Conservation (phyloP, 2,797 vertebrate genomes). For the Remorina albescens region DNA sequence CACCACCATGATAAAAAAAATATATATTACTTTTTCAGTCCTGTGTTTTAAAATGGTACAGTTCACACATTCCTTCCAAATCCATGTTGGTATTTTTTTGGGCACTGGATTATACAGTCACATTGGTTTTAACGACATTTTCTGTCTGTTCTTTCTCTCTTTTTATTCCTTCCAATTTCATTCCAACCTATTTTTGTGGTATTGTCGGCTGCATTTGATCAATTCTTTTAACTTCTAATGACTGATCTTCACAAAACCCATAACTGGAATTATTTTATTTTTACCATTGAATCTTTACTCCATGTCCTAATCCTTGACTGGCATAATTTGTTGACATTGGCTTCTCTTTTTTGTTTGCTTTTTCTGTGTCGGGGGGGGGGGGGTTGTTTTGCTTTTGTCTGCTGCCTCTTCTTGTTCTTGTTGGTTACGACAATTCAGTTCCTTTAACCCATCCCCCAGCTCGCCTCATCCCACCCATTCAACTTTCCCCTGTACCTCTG, state of each 20-base stretch:
- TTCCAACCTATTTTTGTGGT: constrained; percentile 52
- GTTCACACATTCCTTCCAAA: constrained; percentile 58
- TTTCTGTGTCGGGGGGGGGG: too few relatives aligned
- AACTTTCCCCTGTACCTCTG: constrained; percentile 55
- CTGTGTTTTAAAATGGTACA: background rate
- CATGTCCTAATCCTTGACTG: constrained; percentile 40
- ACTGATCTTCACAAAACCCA: constrained; percentile 52
- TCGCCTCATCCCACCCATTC: constrained; percentile 66
- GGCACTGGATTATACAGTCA: constrained; percentile 49
- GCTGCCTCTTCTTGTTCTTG: constrained; percentile 38
- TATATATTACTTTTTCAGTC: background rate
- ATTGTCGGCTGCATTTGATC: constrained; percentile 59
- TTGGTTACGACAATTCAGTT: constrained; percentile 50
- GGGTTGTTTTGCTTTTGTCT: too few relatives aligned
- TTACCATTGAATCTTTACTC: constrained; percentile 25
- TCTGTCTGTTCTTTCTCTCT: constrained; percentile 81
- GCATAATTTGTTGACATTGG: constrained; percentile 24
- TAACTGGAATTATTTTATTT: constrained; percentile 63
- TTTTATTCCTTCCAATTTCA: constrained; percentile 77
- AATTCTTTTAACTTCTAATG: constrained; percentile 52
- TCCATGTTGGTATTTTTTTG: constrained; percentile 56
- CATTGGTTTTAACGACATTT: constrained; percentile 77
- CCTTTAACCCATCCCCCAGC: constrained; percentile 62
- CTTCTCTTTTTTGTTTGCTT: constrained; percentile 54
- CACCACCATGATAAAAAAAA: too few relatives aligned